A percentile compares a stretch with the other conserved stretches of the same genome.
Conservation (phyloP, 2,888 invertebrate genomes). For the Psylliodes chrysocephalus region DNA sequence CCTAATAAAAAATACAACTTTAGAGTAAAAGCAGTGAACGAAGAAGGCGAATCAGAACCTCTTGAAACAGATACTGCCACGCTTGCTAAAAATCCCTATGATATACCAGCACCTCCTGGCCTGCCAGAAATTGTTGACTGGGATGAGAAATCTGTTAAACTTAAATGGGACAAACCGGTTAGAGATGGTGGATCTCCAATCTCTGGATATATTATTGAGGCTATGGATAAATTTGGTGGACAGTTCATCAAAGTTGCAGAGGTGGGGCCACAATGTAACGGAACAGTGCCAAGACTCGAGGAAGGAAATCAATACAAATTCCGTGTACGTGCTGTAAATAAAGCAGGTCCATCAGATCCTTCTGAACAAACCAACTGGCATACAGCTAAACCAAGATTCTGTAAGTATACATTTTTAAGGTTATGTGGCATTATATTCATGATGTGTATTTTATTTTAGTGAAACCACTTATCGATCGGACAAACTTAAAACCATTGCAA, state of each 20-base stretch:
- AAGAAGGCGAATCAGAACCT: constrained; percentile 97
- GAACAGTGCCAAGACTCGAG: constrained; percentile 88
- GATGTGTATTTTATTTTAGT: constrained; percentile 68
- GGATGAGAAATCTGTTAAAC: constrained; percentile 89
- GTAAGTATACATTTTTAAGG: constrained; percentile 69
- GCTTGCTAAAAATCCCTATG: constrained; percentile 97
- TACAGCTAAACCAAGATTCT: constrained; percentile 86
- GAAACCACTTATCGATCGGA: constrained; percentile 93
- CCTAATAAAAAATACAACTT: constrained; percentile 97
- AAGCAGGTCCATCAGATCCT: constrained; percentile 92
- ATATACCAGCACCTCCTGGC: constrained; percentile 88
- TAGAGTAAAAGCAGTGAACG: constrained; percentile 95
- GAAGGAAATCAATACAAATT: constrained; percentile 97
- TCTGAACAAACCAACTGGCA: constrained; percentile 93
- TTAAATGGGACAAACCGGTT: constrained; percentile 91
- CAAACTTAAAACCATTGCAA: constrained; percentile 83
- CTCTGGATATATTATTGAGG: constrained; percentile 91
- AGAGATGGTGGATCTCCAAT: constrained; percentile 94
- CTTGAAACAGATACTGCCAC: constrained; percentile 88
- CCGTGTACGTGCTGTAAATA: constrained; percentile 92
- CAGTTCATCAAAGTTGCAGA: constrained; percentile 88
- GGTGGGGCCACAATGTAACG: constrained; percentile 86
- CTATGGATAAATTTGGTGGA: constrained; percentile 88
- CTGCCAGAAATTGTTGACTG: constrained; percentile 90
- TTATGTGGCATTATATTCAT: not conserved